Evolutionary conservation across 2,797 vertebrate genomes (phyloP).

Genomic region (Melanotaenia boesemani): DNA sequence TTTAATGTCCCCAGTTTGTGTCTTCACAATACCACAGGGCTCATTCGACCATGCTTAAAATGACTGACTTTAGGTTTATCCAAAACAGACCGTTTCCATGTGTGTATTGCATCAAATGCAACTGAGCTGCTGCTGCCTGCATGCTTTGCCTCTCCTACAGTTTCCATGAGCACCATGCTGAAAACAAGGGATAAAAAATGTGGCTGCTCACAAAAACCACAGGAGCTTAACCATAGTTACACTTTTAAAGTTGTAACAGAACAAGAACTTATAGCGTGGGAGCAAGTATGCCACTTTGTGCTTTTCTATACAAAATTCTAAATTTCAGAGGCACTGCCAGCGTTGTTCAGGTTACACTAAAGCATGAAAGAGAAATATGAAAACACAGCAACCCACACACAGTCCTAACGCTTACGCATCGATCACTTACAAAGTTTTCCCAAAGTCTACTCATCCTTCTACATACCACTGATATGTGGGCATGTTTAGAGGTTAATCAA

Average conservation of each 20-base stretch:
- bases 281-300: not conserved
- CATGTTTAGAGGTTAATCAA: too few species aligned
- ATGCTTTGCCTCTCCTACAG: conserved; percentile 11
- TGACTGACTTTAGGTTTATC: not conserved
- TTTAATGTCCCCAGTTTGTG: not conserved
- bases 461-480: not conserved
- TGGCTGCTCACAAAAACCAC: not conserved
- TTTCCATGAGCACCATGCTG: not conserved
- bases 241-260: not conserved
- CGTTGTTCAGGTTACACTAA: not conserved
- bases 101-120: not conserved
- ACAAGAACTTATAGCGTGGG: not conserved
- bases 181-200: not conserved
- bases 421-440: not conserved
- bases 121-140: not conserved
- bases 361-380: not conserved
- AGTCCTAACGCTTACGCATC: not conserved
- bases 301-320: not conserved
- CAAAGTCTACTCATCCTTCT: not conserved
- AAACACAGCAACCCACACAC: not conserved
- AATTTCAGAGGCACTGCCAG: not conserved
- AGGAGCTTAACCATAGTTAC: not conserved
- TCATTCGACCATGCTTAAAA: not conserved
- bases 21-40: not conserved
- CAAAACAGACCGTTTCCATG: not conserved